Base-by-base conservation (phyloP, 2,888 invertebrate species). In the Sphaerophoria taeniata region DNA sequence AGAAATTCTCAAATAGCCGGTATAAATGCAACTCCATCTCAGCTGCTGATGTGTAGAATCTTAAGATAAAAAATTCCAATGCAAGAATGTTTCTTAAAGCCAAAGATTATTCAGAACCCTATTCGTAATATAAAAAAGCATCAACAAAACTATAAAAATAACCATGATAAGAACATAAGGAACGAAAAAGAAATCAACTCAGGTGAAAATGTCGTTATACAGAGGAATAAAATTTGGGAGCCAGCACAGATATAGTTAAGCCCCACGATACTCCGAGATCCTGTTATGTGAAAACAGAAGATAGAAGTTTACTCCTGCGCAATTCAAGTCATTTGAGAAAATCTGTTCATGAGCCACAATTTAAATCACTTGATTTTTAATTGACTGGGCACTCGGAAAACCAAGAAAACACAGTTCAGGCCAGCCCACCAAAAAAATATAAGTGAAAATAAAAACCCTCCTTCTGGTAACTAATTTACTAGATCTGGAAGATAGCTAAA, bases 281-380 rank as follows among this genome's bases (percentile, higher is more conserved):
- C 14, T 58, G 14, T 16, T 36, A 36, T 36, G 7, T 36, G 16
- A 34, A 3, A 58, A 39, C 58, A 14, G 36, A 58, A 58, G 14
- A 36, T 53, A 33, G 33, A 12, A 33, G 33, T 12, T 0, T 12
- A 7, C 34, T 55, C n/a, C 33, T 33, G 14, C 33, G 34, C 7
- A 55, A 55, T 55, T 55, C 55, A 47, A n/a, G 47, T 47, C 47
- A 47, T 47, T 47, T 47, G n/a, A 49, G 34, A 49, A 49, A 65
- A 65, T 47, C 47, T 0, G 63, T 49, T 11, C 49, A 49, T 63
- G 16, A 49, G 49, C 16, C 47, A n/a, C n/a, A 47, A 47, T 47
- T 47, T 47, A 47, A 47, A 47, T 47, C 47, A 47, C 6, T 4
- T 47, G 47, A 47, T 47, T 47, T 47, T 47, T 12, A 47, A n/a